phyloP scores from a whole-genome alignment of 2,113 vertebrate genomes.

The Tenrec ecaudatus region DNA sequence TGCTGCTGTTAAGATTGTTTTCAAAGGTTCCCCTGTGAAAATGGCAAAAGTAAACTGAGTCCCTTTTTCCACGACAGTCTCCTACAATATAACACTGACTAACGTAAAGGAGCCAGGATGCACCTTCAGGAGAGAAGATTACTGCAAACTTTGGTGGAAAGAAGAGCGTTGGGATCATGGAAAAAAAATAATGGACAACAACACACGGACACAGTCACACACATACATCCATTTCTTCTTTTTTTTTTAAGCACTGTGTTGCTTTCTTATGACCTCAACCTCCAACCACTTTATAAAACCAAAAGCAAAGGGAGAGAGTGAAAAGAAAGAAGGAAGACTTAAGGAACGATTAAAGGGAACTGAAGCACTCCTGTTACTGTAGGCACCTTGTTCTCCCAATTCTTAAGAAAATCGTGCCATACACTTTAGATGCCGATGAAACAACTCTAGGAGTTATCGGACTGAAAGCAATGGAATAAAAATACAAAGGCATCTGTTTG shows the following conservation, averaged over 20 bases:
- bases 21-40: slow-evolving; percentile 81
- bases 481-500: slow-evolving; percentile 46
- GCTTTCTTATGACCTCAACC: slow-evolving; percentile 64
- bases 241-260: slow-evolving; percentile 57
- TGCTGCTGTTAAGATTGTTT: slow-evolving; percentile 80
- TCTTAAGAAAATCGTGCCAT: slow-evolving; percentile 82
- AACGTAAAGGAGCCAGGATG: slow-evolving; percentile 75
- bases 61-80: slow-evolving; percentile 76
- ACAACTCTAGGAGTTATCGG: slow-evolving; percentile 57
- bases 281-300: slow-evolving; percentile 68
- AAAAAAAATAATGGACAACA: slow-evolving; percentile 73
- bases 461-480: slow-evolving; percentile 57
- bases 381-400: slow-evolving; percentile 80
- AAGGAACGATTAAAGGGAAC: slow-evolving; percentile 77
- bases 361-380: slow-evolving; percentile 80
- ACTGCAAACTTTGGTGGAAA: slow-evolving; percentile 82
- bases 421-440: slow-evolving; percentile 76
- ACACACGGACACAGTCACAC: slow-evolving; percentile 1
- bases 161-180: slow-evolving; percentile 73
- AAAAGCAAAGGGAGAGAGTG: background rate
- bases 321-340: slow-evolving; percentile 29
- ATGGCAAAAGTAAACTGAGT: slow-evolving; percentile 78
- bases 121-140: slow-evolving; percentile 74
- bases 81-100: slow-evolving; percentile 81
- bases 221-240: background rate